Conservation (phyloP, 2,797 vertebrate species). For the Tolypeutes matacus region DNA sequence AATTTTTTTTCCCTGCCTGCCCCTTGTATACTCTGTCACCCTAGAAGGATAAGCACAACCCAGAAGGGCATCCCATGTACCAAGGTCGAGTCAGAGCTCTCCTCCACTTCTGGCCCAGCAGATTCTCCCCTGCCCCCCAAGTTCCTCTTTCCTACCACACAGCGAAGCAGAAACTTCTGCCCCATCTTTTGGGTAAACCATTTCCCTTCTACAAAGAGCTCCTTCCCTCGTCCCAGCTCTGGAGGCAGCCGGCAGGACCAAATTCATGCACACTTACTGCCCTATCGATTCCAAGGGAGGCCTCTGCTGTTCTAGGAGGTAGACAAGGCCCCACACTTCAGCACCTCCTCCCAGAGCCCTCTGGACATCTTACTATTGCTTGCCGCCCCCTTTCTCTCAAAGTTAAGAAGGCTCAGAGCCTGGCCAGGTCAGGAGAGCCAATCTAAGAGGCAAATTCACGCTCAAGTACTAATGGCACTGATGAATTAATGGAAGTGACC, state of each 20-base stretch:
- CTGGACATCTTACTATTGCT: background rate
- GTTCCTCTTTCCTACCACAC: background rate
- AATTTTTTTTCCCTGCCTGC: background rate
- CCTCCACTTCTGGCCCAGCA: background rate
- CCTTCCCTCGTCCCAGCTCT: background rate
- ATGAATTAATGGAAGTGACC: background rate
- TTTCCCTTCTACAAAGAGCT: background rate
- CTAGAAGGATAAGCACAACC: background rate
- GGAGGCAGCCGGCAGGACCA: background rate
- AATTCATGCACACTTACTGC: background rate
- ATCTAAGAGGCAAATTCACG: background rate
- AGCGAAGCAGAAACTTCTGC: background rate
- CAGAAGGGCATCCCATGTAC: background rate
- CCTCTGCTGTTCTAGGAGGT: background rate
- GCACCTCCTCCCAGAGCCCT: background rate
- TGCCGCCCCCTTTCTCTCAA: background rate
- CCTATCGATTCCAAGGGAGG: rapidly evolving
- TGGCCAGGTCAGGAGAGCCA: background rate
- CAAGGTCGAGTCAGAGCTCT: background rate
- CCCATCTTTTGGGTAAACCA: background rate
- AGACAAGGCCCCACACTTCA: background rate
- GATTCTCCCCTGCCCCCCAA: background rate
- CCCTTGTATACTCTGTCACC: background rate
- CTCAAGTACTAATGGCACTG: background rate
- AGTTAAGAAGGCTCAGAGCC: background rate